Evolutionary conservation across 1,140 invertebrate species (phyloP), one percentile per base, ranked within the genome.

Genomic region (Drosophila biarmipes): DNA sequence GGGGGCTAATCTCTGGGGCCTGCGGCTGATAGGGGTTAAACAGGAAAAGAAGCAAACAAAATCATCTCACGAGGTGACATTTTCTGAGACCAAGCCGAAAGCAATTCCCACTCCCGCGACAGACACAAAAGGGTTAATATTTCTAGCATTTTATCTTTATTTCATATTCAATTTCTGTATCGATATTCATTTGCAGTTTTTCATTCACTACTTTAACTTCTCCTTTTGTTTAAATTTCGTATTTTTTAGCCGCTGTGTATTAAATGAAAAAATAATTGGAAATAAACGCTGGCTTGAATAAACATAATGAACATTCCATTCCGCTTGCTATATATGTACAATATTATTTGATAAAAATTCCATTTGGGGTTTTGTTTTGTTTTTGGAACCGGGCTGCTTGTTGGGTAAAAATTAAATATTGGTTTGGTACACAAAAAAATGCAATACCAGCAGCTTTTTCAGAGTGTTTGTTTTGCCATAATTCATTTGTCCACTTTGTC

Each of bases 81-180:
- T n/a, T 4, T 11, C 40, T 14, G 51, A 15, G 38, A 35, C 6
- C 8, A 31, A 63, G 29, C 38, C 51, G 31, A 73, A 27, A 42
- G 42, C 48, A 31, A 38, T 57, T 76, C 52, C 55, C 58, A 73
- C 68, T 38, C 66, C 10, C 21, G 37, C 15, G n/a, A n/a, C 48
- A 74, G 74, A 80, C 69, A 81, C 69, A 69, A 72, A 67, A 67
- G 59, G 56, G 17, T 78, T 78, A 68, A 81, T 86, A 87, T 86
- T 87, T 86, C 82, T 86, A 86, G 69, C 68, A 61, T 73, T 86
- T 87, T 77, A 68, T 86, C 43, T 81, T 85, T 86, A 78, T 85
- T 85, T 79, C 71, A 73, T 86, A 78, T 87, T 87, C 73, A 87
- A 81, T 86, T 86, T 86, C 85, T 64, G 69, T 87, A 87, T 86